These are phyloP conservation scores for Teleogryllus oceanicus DNA, from an alignment of 2,888 invertebrate species.

Conservation along the genomic window DNA sequence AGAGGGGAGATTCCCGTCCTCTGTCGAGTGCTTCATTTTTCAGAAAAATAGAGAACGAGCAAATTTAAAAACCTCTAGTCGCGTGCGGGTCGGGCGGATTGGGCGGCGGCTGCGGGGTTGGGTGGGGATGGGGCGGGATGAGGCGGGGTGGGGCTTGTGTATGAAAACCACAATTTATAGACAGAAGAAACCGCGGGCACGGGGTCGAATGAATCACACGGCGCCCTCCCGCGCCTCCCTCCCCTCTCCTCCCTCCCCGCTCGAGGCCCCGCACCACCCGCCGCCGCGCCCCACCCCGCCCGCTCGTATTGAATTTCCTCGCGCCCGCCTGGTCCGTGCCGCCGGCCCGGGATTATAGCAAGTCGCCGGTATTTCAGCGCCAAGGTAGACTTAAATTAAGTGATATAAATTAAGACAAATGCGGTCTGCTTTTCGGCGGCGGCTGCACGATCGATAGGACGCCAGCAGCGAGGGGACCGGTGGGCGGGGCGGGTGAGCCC, in stretches of 20 bases:
- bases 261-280: not conserved
- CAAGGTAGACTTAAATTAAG: slow-evolving; percentile 18
- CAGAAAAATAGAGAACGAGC: not conserved
- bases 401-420: slow-evolving; percentile 10
- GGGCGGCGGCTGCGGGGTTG: not conserved
- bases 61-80: not conserved
- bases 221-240: not conserved
- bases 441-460: not conserved
- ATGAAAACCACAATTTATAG: slow-evolving; percentile 10
- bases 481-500: not conserved
- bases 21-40: slow-evolving; percentile 18
- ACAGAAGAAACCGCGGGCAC: slow-evolving; percentile 8
- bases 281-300: not conserved
- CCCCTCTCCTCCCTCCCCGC: not conserved
- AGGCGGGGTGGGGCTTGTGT: not conserved
- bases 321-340: slow-evolving; percentile 18
- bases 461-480: not conserved
- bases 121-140: not conserved
- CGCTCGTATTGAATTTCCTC: not conserved
- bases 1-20: slow-evolving; percentile 12
- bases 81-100: not conserved
- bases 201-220: not conserved
- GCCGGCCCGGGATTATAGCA: not conserved
- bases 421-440: slow-evolving; percentile 9
- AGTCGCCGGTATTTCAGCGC: slow-evolving; percentile 10